A percentile compares a stretch with the other conserved stretches of the same genome.
phyloP scores from a whole-genome alignment of 2,113 vertebrate genomes.

The Lepisosteus osseus region DNA sequence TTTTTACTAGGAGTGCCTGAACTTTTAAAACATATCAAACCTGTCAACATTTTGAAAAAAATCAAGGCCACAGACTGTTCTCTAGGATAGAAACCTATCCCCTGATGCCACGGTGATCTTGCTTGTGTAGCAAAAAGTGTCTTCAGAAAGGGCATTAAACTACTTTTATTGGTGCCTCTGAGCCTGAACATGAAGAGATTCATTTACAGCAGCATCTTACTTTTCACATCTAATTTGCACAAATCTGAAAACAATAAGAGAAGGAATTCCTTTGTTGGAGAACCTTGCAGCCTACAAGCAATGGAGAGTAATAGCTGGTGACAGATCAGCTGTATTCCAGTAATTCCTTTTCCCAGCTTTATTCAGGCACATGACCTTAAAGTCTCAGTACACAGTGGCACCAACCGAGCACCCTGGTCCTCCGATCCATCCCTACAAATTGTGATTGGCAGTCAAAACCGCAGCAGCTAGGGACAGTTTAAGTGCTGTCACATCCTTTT shows the following conservation, averaged over 20 bases:
- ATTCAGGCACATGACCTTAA: conserved; percentile 19
- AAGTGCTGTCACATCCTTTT: background rate
- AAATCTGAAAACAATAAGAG: conserved; percentile 20
- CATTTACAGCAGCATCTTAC: conserved; percentile 42
- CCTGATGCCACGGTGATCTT: too few relatives aligned
- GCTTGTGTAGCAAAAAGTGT: too few relatives aligned
- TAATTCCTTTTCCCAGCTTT: conserved; percentile 41
- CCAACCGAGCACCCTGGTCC: background rate
- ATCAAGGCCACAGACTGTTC: too few relatives aligned
- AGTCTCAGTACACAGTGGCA: background rate
- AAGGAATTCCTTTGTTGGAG: too few relatives aligned
- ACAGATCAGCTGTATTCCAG: conserved; percentile 50
- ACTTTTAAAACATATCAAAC: too few relatives aligned
- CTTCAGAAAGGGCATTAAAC: too few relatives aligned
- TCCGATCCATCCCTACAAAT: conserved; percentile 38
- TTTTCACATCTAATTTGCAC: conserved; percentile 59
- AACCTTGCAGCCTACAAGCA: too few relatives aligned
- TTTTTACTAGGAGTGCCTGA: too few relatives aligned
- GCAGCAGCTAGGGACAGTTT: conserved; percentile 22
- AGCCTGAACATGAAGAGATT: conserved; percentile 21
- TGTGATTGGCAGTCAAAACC: conserved; percentile 41
- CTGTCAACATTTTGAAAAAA: too few relatives aligned
- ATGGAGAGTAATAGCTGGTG: conserved; percentile 54
- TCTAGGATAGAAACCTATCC: too few relatives aligned
- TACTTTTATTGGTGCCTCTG: too few relatives aligned